Evolutionary conservation across 23 tunicate genomes (phyloP), one percentile per base, ranked within the genome.

Genomic region (Styela clava): DNA sequence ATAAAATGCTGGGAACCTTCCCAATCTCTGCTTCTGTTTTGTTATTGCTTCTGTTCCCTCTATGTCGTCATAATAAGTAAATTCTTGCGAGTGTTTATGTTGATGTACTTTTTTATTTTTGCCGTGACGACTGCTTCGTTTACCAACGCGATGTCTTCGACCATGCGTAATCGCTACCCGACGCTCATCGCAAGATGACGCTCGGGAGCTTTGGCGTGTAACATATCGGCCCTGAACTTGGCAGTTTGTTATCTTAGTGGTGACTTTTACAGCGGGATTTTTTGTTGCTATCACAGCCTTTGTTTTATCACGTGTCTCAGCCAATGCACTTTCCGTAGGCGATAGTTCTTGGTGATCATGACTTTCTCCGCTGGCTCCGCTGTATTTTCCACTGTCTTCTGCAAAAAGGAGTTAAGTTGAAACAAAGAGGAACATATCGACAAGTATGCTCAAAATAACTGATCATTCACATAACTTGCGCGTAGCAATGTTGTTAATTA

Each of bases 271-370:
- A 44, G 56, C 56, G 7, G 56, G 56, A 44, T 71, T 71, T 18
- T 32, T 71, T 29, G 77, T 30, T n/a, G 24, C 77, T 21, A 22
- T 71, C 12, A 32, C 24, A 21, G 24, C 35, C 3, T 71, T 34
- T 3, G 5, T 5, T 34, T 71, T 31, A 35, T 27, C 77, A 71
- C 77, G 24, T 3, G 77, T 19, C 16, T 88, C 93, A 69, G 63
- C 69, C 2, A 88, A 0, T 1, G 93, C 93, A 52, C 93, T 88
- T 79, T 88, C 93, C 12, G 93, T 88, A 1, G 93, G 86, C 0
- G 93, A 88, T n/a, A 88, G 51, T 83, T 88, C 93, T 0, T 36
- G 71, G 22, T 67, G 71, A 67, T 67, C 71, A 16, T 67, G 71
- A 25, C 30, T 29, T 1, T 24, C 70, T 24, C 70, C 31, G 5